Evolutionary conservation across 2,113 vertebrate genomes (phyloP).

Genomic region (Rhabdornis inornatus): DNA sequence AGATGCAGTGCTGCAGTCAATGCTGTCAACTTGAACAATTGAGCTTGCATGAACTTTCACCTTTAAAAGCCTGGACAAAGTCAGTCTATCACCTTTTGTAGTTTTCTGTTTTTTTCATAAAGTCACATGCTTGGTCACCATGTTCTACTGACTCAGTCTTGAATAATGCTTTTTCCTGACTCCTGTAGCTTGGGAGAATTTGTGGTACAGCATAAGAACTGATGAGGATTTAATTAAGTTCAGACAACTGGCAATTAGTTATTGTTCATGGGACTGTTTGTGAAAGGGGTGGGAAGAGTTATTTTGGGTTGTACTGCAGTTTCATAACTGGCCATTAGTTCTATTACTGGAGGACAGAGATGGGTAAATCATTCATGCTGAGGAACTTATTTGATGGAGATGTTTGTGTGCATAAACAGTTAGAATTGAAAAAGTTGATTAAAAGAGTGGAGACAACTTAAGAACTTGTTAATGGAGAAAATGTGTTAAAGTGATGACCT

Average conservation of each 20-base stretch:
- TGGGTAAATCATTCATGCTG: neutral
- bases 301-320: constrained; percentile 53
- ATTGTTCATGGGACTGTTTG: constrained; percentile 36
- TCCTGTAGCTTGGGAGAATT: neutral
- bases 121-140: neutral
- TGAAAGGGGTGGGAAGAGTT: constrained; percentile 45
- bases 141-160: neutral
- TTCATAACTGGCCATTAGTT: constrained; percentile 56
- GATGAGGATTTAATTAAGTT: constrained; percentile 26
- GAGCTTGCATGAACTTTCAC: constrained; percentile 31
- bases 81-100: neutral
- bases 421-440: neutral
- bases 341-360: constrained; percentile 15
- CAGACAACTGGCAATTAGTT: constrained; percentile 37
- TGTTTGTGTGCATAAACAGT: neutral
- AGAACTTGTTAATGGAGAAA: neutral
- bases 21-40: constrained; percentile 30
- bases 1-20: neutral
- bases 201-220: neutral
- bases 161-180: neutral
- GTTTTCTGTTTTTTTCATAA: neutral
- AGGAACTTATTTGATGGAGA: neutral
- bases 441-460: neutral
- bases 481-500: neutral
- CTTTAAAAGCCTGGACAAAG: constrained; percentile 4